Evolutionary conservation across 2,888 invertebrate species (phyloP), one percentile per base, ranked within the genome.

Genomic region (Drosophila pseudotalamancana): DNA sequence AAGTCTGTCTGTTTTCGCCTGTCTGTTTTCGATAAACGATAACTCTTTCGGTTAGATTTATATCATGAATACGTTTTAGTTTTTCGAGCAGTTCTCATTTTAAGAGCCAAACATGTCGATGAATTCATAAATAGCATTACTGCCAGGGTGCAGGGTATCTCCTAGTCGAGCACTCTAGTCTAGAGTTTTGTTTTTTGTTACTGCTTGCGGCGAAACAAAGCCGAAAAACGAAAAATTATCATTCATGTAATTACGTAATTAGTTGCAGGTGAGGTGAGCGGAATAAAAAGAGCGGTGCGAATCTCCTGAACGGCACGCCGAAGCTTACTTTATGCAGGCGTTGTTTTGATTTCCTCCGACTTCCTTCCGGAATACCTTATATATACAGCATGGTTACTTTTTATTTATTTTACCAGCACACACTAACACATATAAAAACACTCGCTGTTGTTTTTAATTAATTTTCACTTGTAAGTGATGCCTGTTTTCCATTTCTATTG

Each of bases 191-290:
- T n/a, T n/a, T n/a, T n/a, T n/a, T 37, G 32, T 39, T 25, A 31
- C 48, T 40, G 18, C 18, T 14, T 6, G 29, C 50, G 43, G 32
- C 48, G 25, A 45, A 68, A 68, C 69, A 68, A 57, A 50, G 73
- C 32, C 57, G 14, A 6, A 16, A 27, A 43, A 23, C 31, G 62
- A 65, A 56, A 48, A 72, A 81, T 71, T 53, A 75, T 64, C 73
- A 75, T 78, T 82, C 46, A 50, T 69, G 48, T 85, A 71, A 81
- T 85, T 82, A 76, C 73, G 79, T 66, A 81, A 82, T 79, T 71
- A 79, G 54, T 71, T 46, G 25, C 35, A 29, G 43, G n/a, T 6
- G 32, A 18, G 16, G 27, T 14, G 18, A 25, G 27, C 5, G 4
- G 8, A 3, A 31, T 1, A 5, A 6, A 25, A 3, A 9, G 6